A percentile compares a stretch with the other conserved stretches of the same genome.
These are phyloP conservation scores for Engraulis encrasicolus DNA, from an alignment of 2,113 vertebrate genomes.

Conservation along the genomic window DNA sequence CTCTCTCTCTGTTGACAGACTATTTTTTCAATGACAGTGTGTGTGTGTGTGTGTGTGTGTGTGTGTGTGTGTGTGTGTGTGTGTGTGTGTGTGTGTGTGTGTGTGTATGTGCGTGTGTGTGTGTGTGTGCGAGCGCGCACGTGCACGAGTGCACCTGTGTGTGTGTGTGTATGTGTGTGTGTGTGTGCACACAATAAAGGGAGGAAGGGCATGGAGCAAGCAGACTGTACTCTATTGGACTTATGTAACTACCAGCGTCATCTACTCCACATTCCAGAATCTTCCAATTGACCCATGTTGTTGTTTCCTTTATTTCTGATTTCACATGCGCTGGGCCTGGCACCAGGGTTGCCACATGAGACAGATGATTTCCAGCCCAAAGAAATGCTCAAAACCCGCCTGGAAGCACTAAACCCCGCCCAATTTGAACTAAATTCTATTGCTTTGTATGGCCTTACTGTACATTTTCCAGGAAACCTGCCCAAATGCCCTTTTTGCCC, in stretches of 20 bases:
- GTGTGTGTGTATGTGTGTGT: background rate
- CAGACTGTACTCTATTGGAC: background rate
- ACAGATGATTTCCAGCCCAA: no score
- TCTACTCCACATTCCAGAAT: background rate
- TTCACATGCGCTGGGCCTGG: background rate
- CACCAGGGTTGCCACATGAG: no score
- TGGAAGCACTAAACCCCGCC: no score
- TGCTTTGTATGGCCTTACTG: no score
- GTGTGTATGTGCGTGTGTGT: background rate
- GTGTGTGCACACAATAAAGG: background rate
- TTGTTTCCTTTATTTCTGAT: background rate
- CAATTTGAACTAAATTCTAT: no score
- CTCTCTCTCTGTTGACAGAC: background rate
- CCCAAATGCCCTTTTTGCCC: no score
- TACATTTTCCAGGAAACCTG: no score
- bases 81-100: background rate
- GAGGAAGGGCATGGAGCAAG: no score
- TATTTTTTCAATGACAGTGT: background rate
- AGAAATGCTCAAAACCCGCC: no score
- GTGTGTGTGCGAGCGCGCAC: background rate
- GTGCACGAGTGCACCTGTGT: background rate
- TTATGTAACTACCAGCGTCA: background rate
- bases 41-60: background rate
- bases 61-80: background rate
- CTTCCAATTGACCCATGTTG: background rate